Conservation (phyloP, 2,888 invertebrate genomes). For the Anarsia innoxiella region DNA sequence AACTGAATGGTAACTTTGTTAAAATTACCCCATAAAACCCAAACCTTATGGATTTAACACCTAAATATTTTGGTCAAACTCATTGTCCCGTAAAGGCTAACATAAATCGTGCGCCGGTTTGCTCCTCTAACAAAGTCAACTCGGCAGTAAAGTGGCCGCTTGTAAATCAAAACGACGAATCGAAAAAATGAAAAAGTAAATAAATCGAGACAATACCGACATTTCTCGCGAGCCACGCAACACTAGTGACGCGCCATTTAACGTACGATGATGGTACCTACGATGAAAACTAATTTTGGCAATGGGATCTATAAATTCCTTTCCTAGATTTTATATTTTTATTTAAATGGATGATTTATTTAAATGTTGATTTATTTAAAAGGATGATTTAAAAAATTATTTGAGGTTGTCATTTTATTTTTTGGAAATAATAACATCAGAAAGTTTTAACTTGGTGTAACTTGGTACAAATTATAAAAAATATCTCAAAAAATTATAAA, state of each 20-base stretch:
- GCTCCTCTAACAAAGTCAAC: conserved; percentile 65
- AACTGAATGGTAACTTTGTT: conserved; percentile 45
- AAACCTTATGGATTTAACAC: conserved; percentile 53
- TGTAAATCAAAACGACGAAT: conserved; percentile 70
- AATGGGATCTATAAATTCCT: no score
- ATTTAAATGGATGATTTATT: no score
- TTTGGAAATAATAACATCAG: no score
- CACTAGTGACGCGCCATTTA: conserved; percentile 37
- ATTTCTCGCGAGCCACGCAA: conserved; percentile 44
- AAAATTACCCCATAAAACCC: conserved; percentile 36
- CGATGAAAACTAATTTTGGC: no score
- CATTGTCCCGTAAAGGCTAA: conserved; percentile 49
- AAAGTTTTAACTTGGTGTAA: no score
- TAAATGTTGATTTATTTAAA: no score
- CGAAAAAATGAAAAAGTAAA: conserved; percentile 57
- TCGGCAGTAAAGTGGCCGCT: conserved; percentile 64
- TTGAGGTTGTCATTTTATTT: no score
- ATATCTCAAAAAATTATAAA: no score
- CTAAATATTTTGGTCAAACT: conserved; percentile 61
- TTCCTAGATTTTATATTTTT: no score
- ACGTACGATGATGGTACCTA: no score
- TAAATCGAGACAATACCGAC: conserved; percentile 46
- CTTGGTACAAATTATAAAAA: no score
- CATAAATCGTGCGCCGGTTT: conserved; percentile 69
- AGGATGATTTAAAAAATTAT: no score